Percentiles rank a stretch among this genome's conserved stretches.
Evolutionary conservation across 92 coral and sea anemone species (phyloP).

Genomic region (Phenganax subtilis): DNA sequence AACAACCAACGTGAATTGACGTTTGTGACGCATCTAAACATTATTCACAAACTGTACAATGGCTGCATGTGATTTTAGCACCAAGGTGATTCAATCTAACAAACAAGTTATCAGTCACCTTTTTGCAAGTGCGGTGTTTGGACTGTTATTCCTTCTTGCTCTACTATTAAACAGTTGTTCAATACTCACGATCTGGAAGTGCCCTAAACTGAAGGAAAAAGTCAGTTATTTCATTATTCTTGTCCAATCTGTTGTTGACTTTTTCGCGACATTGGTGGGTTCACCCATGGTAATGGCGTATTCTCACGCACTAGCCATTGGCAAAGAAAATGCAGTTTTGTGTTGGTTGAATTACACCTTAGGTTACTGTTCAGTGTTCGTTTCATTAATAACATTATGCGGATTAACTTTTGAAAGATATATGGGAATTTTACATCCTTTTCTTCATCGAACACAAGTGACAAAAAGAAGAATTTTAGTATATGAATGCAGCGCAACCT

Average conservation of each 20-base stretch:
- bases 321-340: background rate
- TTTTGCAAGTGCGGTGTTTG: too few relatives aligned
- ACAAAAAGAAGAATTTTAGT: background rate
- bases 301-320: background rate
- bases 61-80: too few relatives aligned
- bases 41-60: too few relatives aligned
- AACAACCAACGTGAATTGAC: too few relatives aligned
- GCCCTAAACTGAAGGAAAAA: too few relatives aligned
- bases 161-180: too few relatives aligned
- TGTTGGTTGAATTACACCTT: background rate
- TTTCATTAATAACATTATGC: background rate
- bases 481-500: background rate
- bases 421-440: background rate
- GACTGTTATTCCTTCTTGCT: too few relatives aligned
- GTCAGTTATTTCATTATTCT: background rate
- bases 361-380: background rate
- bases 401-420: background rate
- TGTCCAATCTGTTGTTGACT: background rate
- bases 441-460: background rate
- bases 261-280: background rate
- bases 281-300: background rate
- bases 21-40: too few relatives aligned
- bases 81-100: too few relatives aligned
- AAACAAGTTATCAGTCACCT: too few relatives aligned
- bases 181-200: too few relatives aligned